Conservation (phyloP, 2,113 vertebrate species). For the Heterotilapia buettikoferi region DNA sequence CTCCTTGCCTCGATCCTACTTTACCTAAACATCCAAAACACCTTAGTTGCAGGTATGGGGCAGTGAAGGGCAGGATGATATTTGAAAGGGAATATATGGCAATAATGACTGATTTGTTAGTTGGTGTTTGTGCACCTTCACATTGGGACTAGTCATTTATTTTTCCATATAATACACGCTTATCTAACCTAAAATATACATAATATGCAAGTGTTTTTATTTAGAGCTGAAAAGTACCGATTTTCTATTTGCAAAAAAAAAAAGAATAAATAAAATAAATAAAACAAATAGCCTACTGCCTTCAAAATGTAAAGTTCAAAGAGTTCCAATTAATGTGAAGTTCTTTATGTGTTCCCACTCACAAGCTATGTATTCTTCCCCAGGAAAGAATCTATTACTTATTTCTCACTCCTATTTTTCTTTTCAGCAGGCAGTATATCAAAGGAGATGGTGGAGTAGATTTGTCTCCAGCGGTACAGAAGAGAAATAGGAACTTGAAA, state of each 20-base stretch:
- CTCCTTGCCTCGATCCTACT: background rate
- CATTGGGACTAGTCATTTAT: background rate
- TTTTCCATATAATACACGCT: background rate
- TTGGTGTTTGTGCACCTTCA: background rate
- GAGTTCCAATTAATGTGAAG: background rate
- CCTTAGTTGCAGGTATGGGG: slow-evolving; percentile 19
- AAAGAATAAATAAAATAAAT: background rate
- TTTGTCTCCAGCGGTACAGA: background rate
- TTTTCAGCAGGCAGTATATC: background rate
- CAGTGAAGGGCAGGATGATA: slow-evolving; percentile 28
- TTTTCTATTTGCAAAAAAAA: background rate
- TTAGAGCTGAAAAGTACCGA: background rate
- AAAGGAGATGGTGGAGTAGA: background rate
- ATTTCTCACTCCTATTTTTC: background rate
- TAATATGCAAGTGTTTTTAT: background rate
- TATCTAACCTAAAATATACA: background rate
- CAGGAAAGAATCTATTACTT: background rate
- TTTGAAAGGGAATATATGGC: slow-evolving; percentile 49
- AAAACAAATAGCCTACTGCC: background rate
- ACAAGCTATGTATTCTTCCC: background rate
- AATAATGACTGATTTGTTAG: background rate
- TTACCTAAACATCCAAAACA: slow-evolving; percentile 13
- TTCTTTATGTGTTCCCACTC: background rate
- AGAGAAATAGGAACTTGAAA: background rate
- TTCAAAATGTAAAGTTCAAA: slow-evolving; percentile 9